phyloP scores from a whole-genome alignment of 2,797 vertebrate species.

The Oophaga sylvatica region DNA sequence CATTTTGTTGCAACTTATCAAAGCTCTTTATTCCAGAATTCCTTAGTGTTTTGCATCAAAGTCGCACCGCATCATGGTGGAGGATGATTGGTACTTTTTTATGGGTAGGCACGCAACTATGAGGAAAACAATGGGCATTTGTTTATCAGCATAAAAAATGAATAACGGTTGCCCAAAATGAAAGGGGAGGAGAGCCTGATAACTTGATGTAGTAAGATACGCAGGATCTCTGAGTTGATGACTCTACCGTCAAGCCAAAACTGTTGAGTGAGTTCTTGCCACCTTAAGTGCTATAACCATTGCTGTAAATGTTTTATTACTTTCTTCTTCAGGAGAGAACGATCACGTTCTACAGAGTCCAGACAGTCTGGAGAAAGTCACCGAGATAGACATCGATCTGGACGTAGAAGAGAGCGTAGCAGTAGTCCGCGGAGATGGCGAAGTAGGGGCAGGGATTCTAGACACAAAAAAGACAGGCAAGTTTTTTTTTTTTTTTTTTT shows the following conservation, averaged over 20 bases:
- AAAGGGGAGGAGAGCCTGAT: neutral
- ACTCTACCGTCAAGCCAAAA: neutral
- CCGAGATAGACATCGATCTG: slow-evolving; percentile 69
- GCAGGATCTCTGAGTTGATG: neutral
- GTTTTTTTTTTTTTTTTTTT: slow-evolving; percentile 17
- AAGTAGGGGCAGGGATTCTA: slow-evolving; percentile 75
- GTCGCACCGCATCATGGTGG: too few species aligned
- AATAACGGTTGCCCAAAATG: too few species aligned
- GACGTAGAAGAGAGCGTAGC: slow-evolving; percentile 71
- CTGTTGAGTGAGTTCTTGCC: neutral
- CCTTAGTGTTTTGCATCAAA: too few species aligned
- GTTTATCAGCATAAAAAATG: too few species aligned
- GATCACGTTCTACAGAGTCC: slow-evolving; percentile 83
- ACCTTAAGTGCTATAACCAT: neutral
- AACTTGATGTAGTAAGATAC: neutral
- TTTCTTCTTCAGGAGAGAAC: slow-evolving; percentile 66
- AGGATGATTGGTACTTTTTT: too few species aligned
- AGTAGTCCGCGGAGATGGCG: slow-evolving; percentile 76
- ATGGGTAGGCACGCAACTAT: too few species aligned
- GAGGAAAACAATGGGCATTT: too few species aligned
- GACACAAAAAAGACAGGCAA: slow-evolving; percentile 78
- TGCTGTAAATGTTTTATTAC: neutral
- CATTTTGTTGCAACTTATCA: too few species aligned
- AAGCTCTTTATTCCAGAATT: too few species aligned
- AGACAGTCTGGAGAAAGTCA: slow-evolving; percentile 74